Conservation (phyloP, 2,113 vertebrate genomes). For the Marcusenius ussheri region DNA sequence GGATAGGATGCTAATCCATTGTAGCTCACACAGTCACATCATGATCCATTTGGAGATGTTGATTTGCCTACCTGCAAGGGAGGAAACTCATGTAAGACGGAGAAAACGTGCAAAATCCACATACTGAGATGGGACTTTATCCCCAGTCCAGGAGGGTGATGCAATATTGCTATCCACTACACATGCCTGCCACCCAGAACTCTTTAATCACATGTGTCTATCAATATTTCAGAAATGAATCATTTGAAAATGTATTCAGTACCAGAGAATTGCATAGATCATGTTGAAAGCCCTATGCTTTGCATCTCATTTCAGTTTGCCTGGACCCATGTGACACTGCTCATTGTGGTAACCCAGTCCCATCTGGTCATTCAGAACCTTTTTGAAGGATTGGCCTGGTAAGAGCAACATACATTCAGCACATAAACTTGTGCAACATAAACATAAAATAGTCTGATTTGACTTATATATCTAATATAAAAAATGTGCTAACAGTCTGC, state of each 20-base stretch:
- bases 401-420: constrained; percentile 52
- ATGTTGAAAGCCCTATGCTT: constrained; percentile 45
- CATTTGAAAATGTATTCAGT: not conserved
- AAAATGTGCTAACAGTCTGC: not conserved
- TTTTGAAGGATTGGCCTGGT: constrained; percentile 99
- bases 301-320: constrained; percentile 94
- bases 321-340: constrained; percentile 99
- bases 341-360: constrained; percentile 99
- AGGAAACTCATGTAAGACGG: not conserved
- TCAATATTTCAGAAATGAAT: not conserved
- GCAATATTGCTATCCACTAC: not conserved
- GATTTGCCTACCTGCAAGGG: not conserved
- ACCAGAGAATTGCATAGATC: not conserved
- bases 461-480: not conserved
- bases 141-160: not conserved
- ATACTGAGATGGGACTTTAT: not conserved
- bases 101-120: not conserved
- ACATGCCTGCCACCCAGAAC: not conserved
- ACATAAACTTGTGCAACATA: not conserved
- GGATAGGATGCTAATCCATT: not conserved
- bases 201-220: not conserved
- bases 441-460: not conserved
- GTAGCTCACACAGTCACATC: not conserved
- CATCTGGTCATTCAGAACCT: constrained; percentile 99
- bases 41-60: not conserved